Evolutionary conservation across 1,140 invertebrate genomes (phyloP).

Genomic region (Drosophila repletoides): DNA sequence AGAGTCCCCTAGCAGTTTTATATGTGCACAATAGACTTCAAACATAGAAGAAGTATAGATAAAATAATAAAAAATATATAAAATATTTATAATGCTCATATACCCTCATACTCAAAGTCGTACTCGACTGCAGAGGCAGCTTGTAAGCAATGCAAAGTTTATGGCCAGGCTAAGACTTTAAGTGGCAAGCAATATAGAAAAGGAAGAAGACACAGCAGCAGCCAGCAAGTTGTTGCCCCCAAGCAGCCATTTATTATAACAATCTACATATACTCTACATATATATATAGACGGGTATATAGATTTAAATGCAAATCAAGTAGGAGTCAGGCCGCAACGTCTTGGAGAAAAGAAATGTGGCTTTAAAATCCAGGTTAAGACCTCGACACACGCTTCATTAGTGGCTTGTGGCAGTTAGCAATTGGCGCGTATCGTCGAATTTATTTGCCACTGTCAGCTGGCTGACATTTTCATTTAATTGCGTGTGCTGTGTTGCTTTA

Average conservation of each 20-base stretch:
- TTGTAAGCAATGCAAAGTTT: constrained; percentile 29
- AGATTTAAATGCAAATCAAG: constrained; percentile 47
- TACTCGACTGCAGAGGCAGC: too few species aligned
- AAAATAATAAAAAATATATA: too few species aligned
- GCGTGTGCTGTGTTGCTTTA: constrained; percentile 16
- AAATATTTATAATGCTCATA: constrained; percentile 3
- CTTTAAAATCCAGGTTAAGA: not conserved
- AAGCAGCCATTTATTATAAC: constrained; percentile 39
- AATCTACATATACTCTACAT: constrained; percentile 1
- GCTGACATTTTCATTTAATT: constrained; percentile 45
- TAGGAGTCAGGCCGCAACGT: constrained; percentile 4
- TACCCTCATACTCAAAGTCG: too few species aligned
- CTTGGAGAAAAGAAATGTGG: not conserved
- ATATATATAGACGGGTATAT: constrained; percentile 16
- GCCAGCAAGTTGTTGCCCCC: constrained; percentile 15
- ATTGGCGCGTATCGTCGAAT: constrained; percentile 43
- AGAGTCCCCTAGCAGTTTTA: too few species aligned
- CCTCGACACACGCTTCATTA: constrained; percentile 35
- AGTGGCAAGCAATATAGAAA: constrained; percentile 25
- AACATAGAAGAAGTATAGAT: too few species aligned
- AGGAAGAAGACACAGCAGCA: constrained; percentile 21
- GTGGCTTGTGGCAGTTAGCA: constrained; percentile 41
- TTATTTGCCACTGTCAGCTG: constrained; percentile 35
- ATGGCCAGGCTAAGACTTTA: constrained; percentile 22
- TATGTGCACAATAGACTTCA: too few species aligned